Conservation (phyloP, 2,113 vertebrate species). For the Fregata magnificens region DNA sequence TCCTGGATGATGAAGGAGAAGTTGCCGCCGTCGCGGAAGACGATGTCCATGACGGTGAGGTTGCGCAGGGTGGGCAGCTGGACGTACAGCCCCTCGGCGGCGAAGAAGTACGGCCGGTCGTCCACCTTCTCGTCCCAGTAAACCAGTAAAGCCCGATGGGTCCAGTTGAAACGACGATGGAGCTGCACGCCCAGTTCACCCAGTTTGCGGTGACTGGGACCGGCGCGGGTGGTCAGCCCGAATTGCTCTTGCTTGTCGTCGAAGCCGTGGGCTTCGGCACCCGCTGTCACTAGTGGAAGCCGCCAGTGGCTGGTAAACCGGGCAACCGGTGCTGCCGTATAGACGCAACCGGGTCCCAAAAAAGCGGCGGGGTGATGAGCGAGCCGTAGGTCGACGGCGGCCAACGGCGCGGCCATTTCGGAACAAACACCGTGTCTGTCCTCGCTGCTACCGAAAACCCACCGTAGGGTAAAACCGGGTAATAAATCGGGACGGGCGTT, state of each 20-base stretch:
- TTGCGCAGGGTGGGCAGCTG: conserved; percentile 74
- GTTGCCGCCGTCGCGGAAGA: conserved; percentile 68
- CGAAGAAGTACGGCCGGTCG: conserved; percentile 83
- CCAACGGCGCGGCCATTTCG: conserved; percentile 82
- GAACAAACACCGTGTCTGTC: conserved; percentile 82
- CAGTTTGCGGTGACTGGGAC: conserved; percentile 89
- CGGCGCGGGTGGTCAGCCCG: conserved; percentile 83
- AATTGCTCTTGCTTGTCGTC: conserved; percentile 64
- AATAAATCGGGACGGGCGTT: conserved; percentile 74
- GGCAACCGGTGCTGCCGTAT: conserved; percentile 84
- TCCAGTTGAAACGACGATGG: conserved; percentile 86
- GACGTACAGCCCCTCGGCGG: conserved; percentile 84
- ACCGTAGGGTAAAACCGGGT: conserved; percentile 67
- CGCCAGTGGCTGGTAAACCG: conserved; percentile 89
- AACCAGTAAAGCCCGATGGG: conserved; percentile 77
- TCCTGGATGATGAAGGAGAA: conserved; percentile 78
- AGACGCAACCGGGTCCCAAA: conserved; percentile 89
- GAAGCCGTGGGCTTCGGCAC: conserved; percentile 85
- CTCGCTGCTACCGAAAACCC: conserved; percentile 85
- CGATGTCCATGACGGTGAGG: conserved; percentile 74
- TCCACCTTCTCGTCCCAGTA: conserved; percentile 81
- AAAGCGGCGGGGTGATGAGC: conserved; percentile 82
- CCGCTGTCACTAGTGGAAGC: conserved; percentile 88
- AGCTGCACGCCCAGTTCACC: conserved; percentile 82
- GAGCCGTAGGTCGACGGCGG: conserved; percentile 87